Conservation (phyloP, 2,888 invertebrate genomes). For the Papilio demoleus region DNA sequence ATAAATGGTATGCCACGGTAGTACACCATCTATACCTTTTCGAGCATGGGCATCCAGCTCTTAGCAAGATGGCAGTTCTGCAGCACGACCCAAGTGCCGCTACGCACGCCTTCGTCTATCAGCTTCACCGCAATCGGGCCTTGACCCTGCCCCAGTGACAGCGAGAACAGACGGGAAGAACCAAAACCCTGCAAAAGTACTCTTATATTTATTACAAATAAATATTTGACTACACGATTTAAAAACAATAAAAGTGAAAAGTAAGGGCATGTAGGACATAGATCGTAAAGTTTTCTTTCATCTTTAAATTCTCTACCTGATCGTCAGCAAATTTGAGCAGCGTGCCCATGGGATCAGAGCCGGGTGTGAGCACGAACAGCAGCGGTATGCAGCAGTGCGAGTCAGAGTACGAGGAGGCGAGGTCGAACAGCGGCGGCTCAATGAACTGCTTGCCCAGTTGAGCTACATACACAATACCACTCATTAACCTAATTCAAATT, state of each 20-base stretch:
- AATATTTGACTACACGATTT: neutral
- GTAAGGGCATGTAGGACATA: too few relatives aligned
- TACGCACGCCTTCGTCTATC: constrained; percentile 92
- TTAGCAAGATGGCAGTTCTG: constrained; percentile 98
- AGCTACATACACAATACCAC: constrained; percentile 62
- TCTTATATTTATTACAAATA: too few relatives aligned
- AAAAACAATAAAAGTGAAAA: too few relatives aligned
- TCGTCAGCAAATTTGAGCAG: constrained; percentile 96
- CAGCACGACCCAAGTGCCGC: constrained; percentile 96
- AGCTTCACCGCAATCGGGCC: constrained; percentile 94
- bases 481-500: neutral
- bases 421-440: constrained; percentile 95
- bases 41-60: constrained; percentile 96
- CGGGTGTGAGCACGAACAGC: constrained; percentile 95
- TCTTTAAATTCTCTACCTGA: too few relatives aligned
- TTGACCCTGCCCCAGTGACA: constrained; percentile 97
- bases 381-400: constrained; percentile 95
- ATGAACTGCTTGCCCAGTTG: constrained; percentile 91
- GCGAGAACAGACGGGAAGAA: constrained; percentile 88
- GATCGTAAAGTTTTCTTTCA: too few relatives aligned
- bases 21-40: constrained; percentile 85
- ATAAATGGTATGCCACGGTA: too few relatives aligned
- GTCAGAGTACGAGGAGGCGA: constrained; percentile 91
- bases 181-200: constrained; percentile 85
- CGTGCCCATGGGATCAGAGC: constrained; percentile 96